Conservation (phyloP, 1,140 invertebrate species). For the Camponotus floridanus region DNA sequence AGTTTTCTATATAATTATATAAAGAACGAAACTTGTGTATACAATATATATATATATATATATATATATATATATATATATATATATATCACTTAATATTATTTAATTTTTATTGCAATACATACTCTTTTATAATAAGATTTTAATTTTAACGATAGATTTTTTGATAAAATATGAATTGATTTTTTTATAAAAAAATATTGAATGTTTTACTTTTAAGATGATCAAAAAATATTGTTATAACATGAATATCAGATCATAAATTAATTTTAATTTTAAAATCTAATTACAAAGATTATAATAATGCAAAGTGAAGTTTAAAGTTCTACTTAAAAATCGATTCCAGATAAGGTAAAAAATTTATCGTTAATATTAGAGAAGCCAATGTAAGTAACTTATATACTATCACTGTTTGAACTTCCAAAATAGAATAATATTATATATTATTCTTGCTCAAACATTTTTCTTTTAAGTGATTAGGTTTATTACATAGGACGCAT, state of each 20-base stretch:
- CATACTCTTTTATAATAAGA: no score
- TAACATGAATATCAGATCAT: background rate
- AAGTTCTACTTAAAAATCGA: background rate
- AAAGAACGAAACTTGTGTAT: no score
- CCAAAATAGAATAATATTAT: background rate
- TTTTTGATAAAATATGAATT: background rate
- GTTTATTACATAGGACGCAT: conserved; percentile 40
- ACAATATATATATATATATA: no score
- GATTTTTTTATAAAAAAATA: background rate
- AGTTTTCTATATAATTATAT: no score
- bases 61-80: no score
- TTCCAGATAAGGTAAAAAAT: background rate
- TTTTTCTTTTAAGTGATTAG: conserved; percentile 48
- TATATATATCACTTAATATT: no score
- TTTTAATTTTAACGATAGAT: no score
- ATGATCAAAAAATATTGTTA: background rate
- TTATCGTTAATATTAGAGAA: background rate
- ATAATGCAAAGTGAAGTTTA: background rate
- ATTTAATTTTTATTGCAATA: no score
- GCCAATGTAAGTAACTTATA: background rate
- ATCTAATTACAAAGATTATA: background rate
- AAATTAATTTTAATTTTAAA: background rate
- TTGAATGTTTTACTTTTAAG: background rate
- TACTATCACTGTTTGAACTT: background rate
- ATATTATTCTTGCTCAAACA: conserved; percentile 25